phyloP scores from a whole-genome alignment of 2,113 vertebrate genomes.

The Balaenoptera acutorostrata region DNA sequence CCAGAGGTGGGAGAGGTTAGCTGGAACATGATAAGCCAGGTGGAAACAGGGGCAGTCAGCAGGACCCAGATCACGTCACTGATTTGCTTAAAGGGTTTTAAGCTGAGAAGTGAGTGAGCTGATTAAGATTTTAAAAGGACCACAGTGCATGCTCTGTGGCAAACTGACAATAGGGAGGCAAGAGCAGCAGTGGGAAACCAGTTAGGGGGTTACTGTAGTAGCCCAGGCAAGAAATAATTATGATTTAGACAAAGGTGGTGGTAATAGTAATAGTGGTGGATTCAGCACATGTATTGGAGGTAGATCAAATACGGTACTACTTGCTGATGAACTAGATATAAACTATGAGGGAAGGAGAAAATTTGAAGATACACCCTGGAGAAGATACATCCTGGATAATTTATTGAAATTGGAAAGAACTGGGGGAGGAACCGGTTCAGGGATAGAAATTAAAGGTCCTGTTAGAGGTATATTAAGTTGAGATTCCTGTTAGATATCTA shows the following conservation, averaged over 20 bases:
- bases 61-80: not conserved
- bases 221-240: not conserved
- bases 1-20: not conserved
- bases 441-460: conserved; percentile 11
- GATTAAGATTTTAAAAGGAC: not conserved
- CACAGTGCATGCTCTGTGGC: not conserved
- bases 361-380: not conserved
- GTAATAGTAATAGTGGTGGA: not conserved
- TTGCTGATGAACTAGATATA: not conserved
- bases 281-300: not conserved
- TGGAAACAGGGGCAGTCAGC: not conserved
- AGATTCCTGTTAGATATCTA: not conserved
- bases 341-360: not conserved
- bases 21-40: not conserved
- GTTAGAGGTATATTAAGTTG: not conserved
- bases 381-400: not conserved
- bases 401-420: not conserved
- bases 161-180: not conserved
- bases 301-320: not conserved
- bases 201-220: not conserved
- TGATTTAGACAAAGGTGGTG: not conserved
- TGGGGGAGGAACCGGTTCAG: not conserved
- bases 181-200: not conserved
- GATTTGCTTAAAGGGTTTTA: conserved; percentile 4
- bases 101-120: not conserved